Evolutionary conservation across 1,140 invertebrate species (phyloP).

Genomic region (Amphibalanus amphitrite): DNA sequence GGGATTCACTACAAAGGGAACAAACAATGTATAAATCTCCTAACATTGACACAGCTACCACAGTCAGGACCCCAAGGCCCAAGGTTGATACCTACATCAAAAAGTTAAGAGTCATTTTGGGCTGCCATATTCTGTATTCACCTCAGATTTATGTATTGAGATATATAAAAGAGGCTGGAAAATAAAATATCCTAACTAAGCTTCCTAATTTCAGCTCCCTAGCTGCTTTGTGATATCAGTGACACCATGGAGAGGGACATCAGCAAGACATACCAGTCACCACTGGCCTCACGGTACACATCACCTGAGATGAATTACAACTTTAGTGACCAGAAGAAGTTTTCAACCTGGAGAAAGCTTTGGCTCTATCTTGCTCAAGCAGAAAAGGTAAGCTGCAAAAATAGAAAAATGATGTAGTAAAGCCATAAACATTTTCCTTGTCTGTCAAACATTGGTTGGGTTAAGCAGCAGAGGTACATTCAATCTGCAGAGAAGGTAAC

Average conservation of each 20-base stretch:
- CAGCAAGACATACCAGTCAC: constrained; percentile 27
- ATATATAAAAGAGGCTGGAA: not conserved
- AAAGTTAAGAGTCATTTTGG: not conserved
- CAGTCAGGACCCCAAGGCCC: too few relatives aligned
- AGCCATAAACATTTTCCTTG: not conserved
- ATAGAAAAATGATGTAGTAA: not conserved
- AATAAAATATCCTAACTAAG: not conserved
- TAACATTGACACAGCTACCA: too few relatives aligned
- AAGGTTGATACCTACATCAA: too few relatives aligned
- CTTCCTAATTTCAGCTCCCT: not conserved
- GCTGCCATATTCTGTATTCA: not conserved
- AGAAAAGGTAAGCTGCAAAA: constrained; percentile 49
- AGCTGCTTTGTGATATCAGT: not conserved
- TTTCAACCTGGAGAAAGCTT: constrained; percentile 72
- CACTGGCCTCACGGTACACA: constrained; percentile 75
- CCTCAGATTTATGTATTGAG: not conserved
- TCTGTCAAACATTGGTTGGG: constrained; percentile 3
- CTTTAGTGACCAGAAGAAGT: constrained; percentile 89
- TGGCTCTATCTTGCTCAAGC: constrained; percentile 83
- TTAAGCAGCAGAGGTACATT: constrained; percentile 7
- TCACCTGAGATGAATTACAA: constrained; percentile 86
- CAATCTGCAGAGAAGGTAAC: constrained; percentile 4
- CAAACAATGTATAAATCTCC: too few relatives aligned
- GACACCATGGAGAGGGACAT: not conserved
- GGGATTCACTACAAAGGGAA: too few relatives aligned